Base-by-base conservation (phyloP, 2,888 invertebrate genomes). In the Ellobium chinense region DNA sequence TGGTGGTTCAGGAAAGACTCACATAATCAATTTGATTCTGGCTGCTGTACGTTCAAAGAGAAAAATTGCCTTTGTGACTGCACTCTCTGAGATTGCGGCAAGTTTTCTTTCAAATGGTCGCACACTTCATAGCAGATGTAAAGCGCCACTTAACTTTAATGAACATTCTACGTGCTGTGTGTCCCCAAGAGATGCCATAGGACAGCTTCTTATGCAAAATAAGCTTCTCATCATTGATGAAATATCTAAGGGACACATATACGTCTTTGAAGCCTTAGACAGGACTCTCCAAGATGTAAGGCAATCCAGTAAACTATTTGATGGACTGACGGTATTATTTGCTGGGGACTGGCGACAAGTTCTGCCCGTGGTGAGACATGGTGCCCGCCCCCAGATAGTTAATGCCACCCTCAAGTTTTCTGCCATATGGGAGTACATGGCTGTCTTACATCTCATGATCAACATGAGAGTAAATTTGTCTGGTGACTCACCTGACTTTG, bases 21-120 rank as follows among this genome's bases (percentile, higher is more conserved):
- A 65, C 21, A 65, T 31, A 31, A 65, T 65, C 27, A 31, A 65
- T 65, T 65, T 65, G 65, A 31, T 65, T 65, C 31, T 65, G 9
- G 65, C 65, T 18, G 65, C 34, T 5, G 65, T 65, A 31, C 31
- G 65, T 29, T 65, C 65, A 29, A 18, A 65, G 27, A 14, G 7
- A 21, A 65, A 65, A 31, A 65, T 65, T 65, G 65, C 31, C 27
- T 29, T 65, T 4, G 34, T 31, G 9, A 31, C 65, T 65, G 34
- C 27, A 18, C 27, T 31, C 4, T 65, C 65, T 65, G 65, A 31
- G 21, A 65, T 65, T 29, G 65, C 65, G 4, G 65, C 65, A 9
- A 29, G 9, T 12, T 31, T 27, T 18, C 34, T 65, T 18, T 31
- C 65, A 4, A 65, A 31, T 31, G 65, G 65, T 21, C 27, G 65